These are phyloP conservation scores for Xestia sexstrigata DNA, from an alignment of 2,888 invertebrate species.

Conservation along the genomic window DNA sequence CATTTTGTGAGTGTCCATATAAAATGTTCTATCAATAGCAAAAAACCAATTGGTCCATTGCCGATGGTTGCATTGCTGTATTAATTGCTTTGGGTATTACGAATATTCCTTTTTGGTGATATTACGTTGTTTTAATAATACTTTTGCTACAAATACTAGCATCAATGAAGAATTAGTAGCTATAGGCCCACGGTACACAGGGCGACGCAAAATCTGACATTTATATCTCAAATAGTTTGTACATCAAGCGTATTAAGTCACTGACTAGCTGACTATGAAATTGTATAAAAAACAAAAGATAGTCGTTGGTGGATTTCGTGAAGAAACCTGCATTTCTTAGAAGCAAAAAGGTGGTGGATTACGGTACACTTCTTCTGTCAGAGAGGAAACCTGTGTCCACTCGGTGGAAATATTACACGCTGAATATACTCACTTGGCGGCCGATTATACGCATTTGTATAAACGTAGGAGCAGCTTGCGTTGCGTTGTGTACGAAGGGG, in stretches of 20 bases:
- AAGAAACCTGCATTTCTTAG: background rate
- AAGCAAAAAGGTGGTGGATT: background rate
- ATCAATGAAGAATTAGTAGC: background rate
- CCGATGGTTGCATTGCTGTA: conserved; percentile 9
- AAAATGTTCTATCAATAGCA: background rate
- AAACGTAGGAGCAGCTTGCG: background rate
- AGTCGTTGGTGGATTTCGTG: background rate
- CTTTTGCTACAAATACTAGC: background rate
- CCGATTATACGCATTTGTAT: background rate
- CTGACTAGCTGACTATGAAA: background rate
- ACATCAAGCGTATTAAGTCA: background rate
- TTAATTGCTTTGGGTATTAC: conserved; percentile 21
- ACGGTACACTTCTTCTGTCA: background rate
- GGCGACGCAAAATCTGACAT: conserved; percentile 9
- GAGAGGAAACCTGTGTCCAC: background rate
- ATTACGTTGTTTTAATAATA: background rate
- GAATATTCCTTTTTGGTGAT: background rate
- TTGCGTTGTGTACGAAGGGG: conserved; percentile 27
- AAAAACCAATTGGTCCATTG: background rate
- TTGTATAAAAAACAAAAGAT: background rate
- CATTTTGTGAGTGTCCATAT: background rate
- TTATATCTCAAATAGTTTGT: background rate
- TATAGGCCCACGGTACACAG: conserved; percentile 19
- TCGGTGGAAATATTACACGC: background rate
- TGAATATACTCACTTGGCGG: background rate